Percentiles rank a stretch among this genome's conserved stretches.
phyloP scores from a whole-genome alignment of 2,113 vertebrate genomes.

The Tricholaema leucomelas region DNA sequence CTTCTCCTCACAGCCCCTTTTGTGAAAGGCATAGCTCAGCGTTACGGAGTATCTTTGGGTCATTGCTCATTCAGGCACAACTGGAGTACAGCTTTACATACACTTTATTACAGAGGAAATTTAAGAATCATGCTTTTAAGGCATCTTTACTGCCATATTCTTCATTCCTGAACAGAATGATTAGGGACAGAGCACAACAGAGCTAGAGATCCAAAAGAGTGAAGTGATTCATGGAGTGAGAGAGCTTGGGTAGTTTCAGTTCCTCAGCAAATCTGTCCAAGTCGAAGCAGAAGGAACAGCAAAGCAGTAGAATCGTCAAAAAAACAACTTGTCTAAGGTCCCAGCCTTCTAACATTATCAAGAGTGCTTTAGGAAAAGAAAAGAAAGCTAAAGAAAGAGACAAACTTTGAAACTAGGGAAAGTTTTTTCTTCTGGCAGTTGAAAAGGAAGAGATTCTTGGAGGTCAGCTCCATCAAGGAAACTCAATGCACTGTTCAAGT shows the following conservation, averaged over 20 bases:
- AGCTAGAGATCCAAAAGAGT: background rate
- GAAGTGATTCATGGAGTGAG: background rate
- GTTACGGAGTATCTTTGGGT: background rate
- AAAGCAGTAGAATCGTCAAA: background rate
- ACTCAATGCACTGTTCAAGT: conserved; percentile 21
- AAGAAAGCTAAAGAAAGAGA: background rate
- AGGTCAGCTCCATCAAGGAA: conserved; percentile 47
- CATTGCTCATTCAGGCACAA: background rate
- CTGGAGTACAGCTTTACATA: background rate
- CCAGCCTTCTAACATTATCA: background rate
- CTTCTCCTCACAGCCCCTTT: background rate
- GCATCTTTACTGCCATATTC: background rate
- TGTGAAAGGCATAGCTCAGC: background rate
- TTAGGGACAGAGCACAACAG: background rate
- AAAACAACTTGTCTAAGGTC: conserved; percentile 16
- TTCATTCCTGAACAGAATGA: background rate
- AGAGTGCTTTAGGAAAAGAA: conserved; percentile 13
- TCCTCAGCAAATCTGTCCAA: conserved; percentile 42
- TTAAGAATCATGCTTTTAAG: background rate
- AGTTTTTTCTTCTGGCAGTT: conserved; percentile 20
- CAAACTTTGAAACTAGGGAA: conserved; percentile 44
- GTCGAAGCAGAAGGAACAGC: background rate
- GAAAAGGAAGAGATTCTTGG: conserved; percentile 43
- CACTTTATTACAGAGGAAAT: background rate
- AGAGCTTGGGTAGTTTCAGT: background rate